Evolutionary conservation across 2,113 vertebrate species (phyloP), one percentile per base, ranked within the genome.

Genomic region (Pleuronectes platessa): DNA sequence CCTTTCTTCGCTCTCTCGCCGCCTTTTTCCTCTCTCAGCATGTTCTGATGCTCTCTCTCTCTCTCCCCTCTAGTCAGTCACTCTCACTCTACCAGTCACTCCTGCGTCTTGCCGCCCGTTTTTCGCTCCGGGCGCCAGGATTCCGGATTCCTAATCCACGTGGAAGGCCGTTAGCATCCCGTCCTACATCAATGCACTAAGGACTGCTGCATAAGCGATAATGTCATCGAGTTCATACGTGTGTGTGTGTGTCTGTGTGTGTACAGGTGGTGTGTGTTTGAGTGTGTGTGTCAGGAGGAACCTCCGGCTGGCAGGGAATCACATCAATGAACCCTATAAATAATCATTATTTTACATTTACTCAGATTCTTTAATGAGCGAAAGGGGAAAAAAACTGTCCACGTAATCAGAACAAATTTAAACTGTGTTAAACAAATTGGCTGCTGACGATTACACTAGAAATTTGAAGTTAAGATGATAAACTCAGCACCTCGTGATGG

Each of bases 381-480:
- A 79, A 64, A 45, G 61, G 4, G 7, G 1, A 35, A 35, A 35
- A 35, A 35, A 37, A 37, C 47, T 6, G 18, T 18, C 73, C 70
- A 64, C 83, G 47, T 78, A 79, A 79, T 85, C 45, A 21, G 35
- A 74, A 77, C 40, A 84, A 76, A 84, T 81, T 78, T 70, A 31
- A 83, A 81, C 59, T 37, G 72, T 18, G 61, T 67, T 82, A 77
- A 71, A 63, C 70, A 84, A 83, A 83, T 75, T 61, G 58, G 59
- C 73, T 68, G 68, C 78, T 70, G 68, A 68, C 67, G 71, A 85
- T 75, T 71, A 73, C 51, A 71, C 54, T 45, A 69, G 60, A 74
- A 83, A 72, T 83, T 73, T 76, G 59, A 81, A 69, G 76, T 89
- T 81, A 83, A 80, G 53, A 56, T 79, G 70, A 59, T 45, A 75